phyloP scores from a whole-genome alignment of 2,113 vertebrate genomes.

The Psophia crepitans region DNA sequence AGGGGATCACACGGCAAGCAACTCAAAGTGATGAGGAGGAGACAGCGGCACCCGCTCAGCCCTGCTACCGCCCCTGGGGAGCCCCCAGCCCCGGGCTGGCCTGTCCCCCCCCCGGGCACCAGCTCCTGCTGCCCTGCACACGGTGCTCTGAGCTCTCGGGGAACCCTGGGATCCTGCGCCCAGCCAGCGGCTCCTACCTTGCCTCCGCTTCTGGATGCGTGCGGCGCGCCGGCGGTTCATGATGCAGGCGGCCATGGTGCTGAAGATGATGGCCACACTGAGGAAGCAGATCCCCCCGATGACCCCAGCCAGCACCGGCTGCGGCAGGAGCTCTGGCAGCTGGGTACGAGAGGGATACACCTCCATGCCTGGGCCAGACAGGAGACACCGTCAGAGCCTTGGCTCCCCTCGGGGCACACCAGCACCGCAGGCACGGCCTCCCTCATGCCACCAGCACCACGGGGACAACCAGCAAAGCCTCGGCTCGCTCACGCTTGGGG shows the following conservation, averaged over 20 bases:
- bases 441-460: fast-evolving
- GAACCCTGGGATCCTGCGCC: neutral
- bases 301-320: conserved; percentile 88
- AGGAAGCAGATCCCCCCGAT: conserved; percentile 92
- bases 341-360: conserved; percentile 85
- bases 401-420: neutral
- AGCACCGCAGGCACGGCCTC: neutral
- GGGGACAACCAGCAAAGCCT: neutral
- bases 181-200: conserved; percentile 39
- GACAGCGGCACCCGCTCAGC: fast-evolving
- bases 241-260: conserved; percentile 83
- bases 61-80: neutral
- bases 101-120: neutral
- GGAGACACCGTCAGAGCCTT: neutral
- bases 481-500: fast-evolving
- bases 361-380: conserved; percentile 82
- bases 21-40: neutral
- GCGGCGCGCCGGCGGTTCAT: conserved; percentile 82
- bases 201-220: conserved; percentile 65
- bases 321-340: conserved; percentile 82
- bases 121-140: neutral
- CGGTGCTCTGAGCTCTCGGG: fast-evolving
- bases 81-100: neutral
- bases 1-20: conserved; percentile 31
- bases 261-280: conserved; percentile 85